Evolutionary conservation across 2,888 invertebrate species (phyloP).

Genomic region (Imbricaverruca yamaguchii): DNA sequence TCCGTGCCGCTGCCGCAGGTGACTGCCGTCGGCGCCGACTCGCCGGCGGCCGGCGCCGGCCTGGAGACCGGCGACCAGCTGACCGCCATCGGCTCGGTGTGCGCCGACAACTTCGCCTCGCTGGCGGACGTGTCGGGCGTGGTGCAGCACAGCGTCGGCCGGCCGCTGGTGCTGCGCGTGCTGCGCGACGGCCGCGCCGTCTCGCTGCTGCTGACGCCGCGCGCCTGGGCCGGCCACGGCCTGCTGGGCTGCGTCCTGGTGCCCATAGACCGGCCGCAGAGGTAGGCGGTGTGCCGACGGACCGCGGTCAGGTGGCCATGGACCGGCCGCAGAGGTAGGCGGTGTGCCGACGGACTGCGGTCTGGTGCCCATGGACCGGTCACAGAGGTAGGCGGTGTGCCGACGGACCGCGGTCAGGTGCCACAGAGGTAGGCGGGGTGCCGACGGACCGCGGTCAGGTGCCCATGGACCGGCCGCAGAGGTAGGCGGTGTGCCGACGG

Average conservation of each 20-base stretch:
- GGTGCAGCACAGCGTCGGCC: conserved; percentile 50
- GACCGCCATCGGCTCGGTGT: conserved; percentile 70
- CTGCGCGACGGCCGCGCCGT: conserved; percentile 47
- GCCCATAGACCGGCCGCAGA: conserved; percentile 34
- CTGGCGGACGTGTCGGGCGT: conserved; percentile 56
- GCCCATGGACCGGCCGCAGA: too few species aligned
- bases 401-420: too few species aligned
- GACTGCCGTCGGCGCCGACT: not conserved
- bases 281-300: too few species aligned
- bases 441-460: too few species aligned
- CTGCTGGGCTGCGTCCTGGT: too few species aligned
- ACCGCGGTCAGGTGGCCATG: too few species aligned
- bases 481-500: too few species aligned
- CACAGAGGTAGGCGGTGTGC: too few species aligned
- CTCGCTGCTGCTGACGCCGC: conserved; percentile 57
- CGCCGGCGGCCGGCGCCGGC: conserved; percentile 46
- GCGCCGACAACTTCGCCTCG: conserved; percentile 58
- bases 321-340: too few species aligned
- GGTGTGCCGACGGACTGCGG: too few species aligned
- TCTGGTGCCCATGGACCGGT: too few species aligned
- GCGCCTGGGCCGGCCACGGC: conserved; percentile 58
- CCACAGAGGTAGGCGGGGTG: too few species aligned
- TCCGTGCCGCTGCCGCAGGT: not conserved
- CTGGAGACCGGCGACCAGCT: conserved; percentile 60
- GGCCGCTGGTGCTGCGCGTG: conserved; percentile 37